Base-by-base conservation (phyloP, 2,888 invertebrate genomes). In the Margaritifera margaritifera region DNA sequence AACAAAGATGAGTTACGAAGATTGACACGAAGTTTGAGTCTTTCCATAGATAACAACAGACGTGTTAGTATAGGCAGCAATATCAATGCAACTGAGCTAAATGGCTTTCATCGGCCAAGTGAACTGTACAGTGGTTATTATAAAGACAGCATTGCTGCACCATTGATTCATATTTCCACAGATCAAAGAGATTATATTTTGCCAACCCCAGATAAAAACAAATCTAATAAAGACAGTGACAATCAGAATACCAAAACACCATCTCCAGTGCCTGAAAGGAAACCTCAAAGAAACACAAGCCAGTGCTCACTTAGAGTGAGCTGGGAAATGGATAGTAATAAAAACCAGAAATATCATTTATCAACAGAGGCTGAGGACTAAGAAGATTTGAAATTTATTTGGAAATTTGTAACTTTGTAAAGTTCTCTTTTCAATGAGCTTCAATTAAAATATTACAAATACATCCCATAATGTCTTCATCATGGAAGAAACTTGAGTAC, bases 1-100 rank as follows among this genome's bases (percentile, higher is more conserved):
- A 79, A 81, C 25, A 79, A 80, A 42, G 80, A 82, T 52, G 81
- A 84, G 56, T 70, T 84, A 8, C 64, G 78, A 20, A 77, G 76
- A 61, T 79, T 86, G 24, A 79, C 78, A 3, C 73, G 86, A 6
- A 82, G 77, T 56, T 68, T 84, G 54, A 85, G 85, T 71, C 70
- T 83, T 57, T 84, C 86, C 4, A 69, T 84, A 8, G 86, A 84
- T 67, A 74, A 80, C 54, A 74, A 80, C 4, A 71, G 80, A 6
- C 66, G 71, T 22, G 69, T 77, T 24, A 78, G 77, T 59, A 71
- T 71, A 18, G 70, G 77, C 42, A 79, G 75, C 57, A 59, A 58
- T 20, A 71, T 66, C 1, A 71, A 69, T 31, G 72, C 69, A 20
- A 65, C 74, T 64, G 79, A 80, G 52, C 53, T 80, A 57, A 80